Percentiles rank a stretch among this genome's conserved stretches.
phyloP scores from a whole-genome alignment of 2,113 vertebrate species.

The Ptyas mucosa region DNA sequence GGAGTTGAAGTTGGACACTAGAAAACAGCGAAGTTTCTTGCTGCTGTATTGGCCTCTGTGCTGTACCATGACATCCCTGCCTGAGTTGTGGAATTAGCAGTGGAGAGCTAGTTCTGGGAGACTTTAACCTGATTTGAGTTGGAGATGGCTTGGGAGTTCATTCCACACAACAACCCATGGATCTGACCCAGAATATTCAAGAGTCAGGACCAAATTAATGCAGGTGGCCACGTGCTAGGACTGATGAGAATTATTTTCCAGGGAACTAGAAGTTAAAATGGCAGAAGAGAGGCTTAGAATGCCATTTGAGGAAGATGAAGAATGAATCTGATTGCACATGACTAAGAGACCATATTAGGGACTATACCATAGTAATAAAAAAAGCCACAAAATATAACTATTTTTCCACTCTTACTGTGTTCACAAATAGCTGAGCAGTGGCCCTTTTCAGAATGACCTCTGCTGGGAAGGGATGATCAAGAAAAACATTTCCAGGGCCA shows the following conservation, averaged over 20 bases:
- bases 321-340: not conserved
- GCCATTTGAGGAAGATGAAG: not conserved
- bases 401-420: not conserved
- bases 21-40: not conserved
- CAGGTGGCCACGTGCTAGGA: not conserved
- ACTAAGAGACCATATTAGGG: not conserved
- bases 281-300: not conserved
- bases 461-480: not conserved
- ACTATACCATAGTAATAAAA: not conserved
- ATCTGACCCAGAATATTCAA: not conserved
- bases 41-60: not conserved
- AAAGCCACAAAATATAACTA: not conserved
- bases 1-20: not conserved
- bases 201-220: not conserved
- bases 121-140: not conserved
- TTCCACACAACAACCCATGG: not conserved
- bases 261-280: not conserved
- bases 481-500: not conserved
- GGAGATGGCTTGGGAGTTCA: not conserved
- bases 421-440: not conserved
- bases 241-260: not conserved
- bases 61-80: not conserved
- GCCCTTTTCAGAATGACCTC: not conserved
- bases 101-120: not conserved
- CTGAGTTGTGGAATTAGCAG: not conserved